Evolutionary conservation across 2,888 invertebrate species (phyloP).

Genomic region (Meliscaeva auricollis): DNA sequence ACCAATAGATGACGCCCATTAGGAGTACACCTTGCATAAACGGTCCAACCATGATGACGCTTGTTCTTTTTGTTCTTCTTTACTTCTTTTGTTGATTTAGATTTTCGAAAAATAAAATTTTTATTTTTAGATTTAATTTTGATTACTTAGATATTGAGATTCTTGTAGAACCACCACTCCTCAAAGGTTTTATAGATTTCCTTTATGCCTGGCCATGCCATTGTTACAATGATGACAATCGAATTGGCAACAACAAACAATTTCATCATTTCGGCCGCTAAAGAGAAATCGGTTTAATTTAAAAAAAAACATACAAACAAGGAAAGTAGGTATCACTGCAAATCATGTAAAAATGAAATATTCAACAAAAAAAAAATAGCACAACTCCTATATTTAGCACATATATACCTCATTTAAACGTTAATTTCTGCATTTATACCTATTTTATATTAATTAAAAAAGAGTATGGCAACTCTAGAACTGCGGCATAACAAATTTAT

Average conservation of each 20-base stretch:
- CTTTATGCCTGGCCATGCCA: slow-evolving; percentile 90
- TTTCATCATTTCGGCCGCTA: slow-evolving; percentile 90
- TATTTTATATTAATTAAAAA: too few species aligned
- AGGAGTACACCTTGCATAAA: slow-evolving; percentile 88
- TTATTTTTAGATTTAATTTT: too few species aligned
- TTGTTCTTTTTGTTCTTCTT: neutral
- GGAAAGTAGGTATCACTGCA: too few species aligned
- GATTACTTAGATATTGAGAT: slow-evolving; percentile 6
- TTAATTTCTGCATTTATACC: too few species aligned
- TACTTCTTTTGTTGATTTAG: slow-evolving; percentile 15
- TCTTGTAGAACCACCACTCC: slow-evolving; percentile 83
- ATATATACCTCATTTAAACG: too few species aligned
- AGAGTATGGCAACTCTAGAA: too few species aligned
- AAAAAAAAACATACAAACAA: slow-evolving; percentile 2
- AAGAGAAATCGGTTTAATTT: too few species aligned
- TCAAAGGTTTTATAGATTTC: slow-evolving; percentile 85
- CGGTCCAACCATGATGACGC: slow-evolving; percentile 86
- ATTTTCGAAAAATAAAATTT: too few species aligned
- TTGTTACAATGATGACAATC: slow-evolving; percentile 88
- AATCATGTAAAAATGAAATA: too few species aligned
- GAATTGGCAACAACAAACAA: slow-evolving; percentile 92
- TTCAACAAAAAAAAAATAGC: too few species aligned
- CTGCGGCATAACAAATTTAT: too few species aligned
- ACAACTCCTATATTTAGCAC: too few species aligned
- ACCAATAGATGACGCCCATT: slow-evolving; percentile 89